phyloP scores from a whole-genome alignment of 2,113 vertebrate genomes.

The Anseranas semipalmata region DNA sequence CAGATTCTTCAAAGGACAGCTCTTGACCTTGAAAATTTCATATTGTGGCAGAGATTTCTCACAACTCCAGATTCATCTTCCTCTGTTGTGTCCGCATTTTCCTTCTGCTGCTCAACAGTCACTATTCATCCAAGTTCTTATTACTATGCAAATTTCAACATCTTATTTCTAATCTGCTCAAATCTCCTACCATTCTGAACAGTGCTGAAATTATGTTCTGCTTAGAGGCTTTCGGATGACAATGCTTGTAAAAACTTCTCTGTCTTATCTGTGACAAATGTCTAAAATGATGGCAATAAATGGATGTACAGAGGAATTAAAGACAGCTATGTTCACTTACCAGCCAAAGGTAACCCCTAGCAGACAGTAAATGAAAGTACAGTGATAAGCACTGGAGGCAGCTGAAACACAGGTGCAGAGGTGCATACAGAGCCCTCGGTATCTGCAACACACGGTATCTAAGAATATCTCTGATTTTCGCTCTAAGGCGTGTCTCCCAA shows the following conservation, averaged over 20 bases:
- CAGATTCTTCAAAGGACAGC: not conserved
- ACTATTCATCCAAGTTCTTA: constrained; percentile 46
- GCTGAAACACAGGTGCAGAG: not conserved
- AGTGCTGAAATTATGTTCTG: constrained; percentile 36
- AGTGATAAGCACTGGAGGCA: not conserved
- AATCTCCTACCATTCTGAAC: constrained; percentile 43
- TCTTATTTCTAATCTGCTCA: constrained; percentile 56
- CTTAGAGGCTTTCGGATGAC: constrained; percentile 16
- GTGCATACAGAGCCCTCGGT: not conserved
- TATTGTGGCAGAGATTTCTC: constrained; percentile 1
- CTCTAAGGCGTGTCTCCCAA: not conserved
- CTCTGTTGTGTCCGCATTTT: not conserved
- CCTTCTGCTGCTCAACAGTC: not conserved
- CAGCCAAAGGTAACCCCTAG: not conserved
- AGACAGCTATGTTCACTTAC: not conserved
- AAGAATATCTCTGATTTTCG: constrained; percentile 14
- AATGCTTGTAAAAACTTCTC: not conserved
- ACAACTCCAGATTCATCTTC: constrained; percentile 9
- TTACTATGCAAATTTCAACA: constrained; percentile 72
- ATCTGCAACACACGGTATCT: not conserved
- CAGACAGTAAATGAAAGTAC: not conserved
- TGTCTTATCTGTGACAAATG: constrained; percentile 19
- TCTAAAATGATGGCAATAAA: not conserved
- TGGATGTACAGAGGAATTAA: not conserved
- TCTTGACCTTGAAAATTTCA: constrained; percentile 31